phyloP scores from a whole-genome alignment of 2,888 invertebrate species.

The Quadroppia sp. region DNA sequence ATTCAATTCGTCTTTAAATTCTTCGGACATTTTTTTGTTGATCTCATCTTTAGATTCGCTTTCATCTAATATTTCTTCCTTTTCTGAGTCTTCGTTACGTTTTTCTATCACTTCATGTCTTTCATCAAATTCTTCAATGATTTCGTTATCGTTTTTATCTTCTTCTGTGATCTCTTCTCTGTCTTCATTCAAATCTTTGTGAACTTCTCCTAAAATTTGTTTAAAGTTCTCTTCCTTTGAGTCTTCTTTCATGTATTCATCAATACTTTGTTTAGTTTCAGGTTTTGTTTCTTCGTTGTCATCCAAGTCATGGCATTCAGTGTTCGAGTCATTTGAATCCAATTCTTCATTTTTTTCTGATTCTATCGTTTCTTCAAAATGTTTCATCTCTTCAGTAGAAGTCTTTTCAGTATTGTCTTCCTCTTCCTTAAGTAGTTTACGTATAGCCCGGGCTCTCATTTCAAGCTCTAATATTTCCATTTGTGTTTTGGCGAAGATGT shows the following conservation, averaged over 20 bases:
- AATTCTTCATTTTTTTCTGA: neutral
- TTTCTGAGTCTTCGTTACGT: too few species aligned
- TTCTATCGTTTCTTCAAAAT: neutral
- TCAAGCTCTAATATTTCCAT: slow-evolving; percentile 60
- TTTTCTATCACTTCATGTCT: too few species aligned
- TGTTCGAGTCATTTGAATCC: too few species aligned
- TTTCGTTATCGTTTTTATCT: too few species aligned
- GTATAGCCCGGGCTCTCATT: slow-evolving; percentile 61
- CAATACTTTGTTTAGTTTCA: neutral
- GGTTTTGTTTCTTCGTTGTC: too few species aligned
- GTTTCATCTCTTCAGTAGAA: neutral
- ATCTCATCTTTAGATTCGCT: too few species aligned
- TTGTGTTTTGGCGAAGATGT: slow-evolving; percentile 52
- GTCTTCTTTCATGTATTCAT: neutral
- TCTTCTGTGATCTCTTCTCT: too few species aligned
- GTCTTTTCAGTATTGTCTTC: slow-evolving; percentile 29
- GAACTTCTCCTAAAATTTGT: neutral
- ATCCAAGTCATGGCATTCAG: too few species aligned
- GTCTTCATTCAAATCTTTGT: neutral
- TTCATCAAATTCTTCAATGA: too few species aligned
- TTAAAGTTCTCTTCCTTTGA: neutral
- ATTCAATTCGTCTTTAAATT: too few species aligned
- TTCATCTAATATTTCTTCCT: too few species aligned
- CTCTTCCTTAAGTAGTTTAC: slow-evolving; percentile 55
- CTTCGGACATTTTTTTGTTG: too few species aligned